Base-by-base conservation (phyloP, 2,113 vertebrate species). In the Condylura cristata region DNA sequence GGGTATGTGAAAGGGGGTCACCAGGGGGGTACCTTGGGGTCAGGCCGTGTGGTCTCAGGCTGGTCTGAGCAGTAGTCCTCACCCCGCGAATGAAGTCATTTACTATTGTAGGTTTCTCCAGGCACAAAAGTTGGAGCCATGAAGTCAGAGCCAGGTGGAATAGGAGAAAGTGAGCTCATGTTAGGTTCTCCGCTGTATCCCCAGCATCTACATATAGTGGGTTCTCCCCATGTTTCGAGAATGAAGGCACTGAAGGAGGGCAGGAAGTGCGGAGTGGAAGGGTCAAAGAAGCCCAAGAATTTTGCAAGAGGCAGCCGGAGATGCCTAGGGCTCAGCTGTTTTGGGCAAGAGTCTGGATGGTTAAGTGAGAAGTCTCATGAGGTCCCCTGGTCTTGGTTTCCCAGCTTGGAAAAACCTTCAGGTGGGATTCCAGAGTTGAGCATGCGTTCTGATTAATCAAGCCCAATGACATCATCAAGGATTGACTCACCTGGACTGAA, bases 371-470 rank as follows among this genome's bases (percentile, higher is more conserved):
- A 48, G 28, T 85, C 81, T 81, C 56, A 26, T 6, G 60, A 80
- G 41, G 12, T 48, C 30, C 60, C 46, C 70, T 93, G 81, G 72
- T 75, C 65, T 44, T 51, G 28, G 17, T 74, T 48, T 87, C 85
- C 81, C 60, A 83, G 20, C 87, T 82, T 95, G 92, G 90, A 90
- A 97, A 94, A 71, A 51, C 41, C 26, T 66, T n/a, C 34, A 26
- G 37, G 56, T 72, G 30, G 60, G 90, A 86, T 60, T 70, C 44
- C 85, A 80, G 71, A 95, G 44, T 30, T 32, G n/a, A 82, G 75
- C 30, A 85, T 44, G 82, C 79, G 63, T 18, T 86, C 41, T 90
- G 8, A 76, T 65, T 46, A 66, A 81, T 46, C 58, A 65, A 65
- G 65, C 68, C 68, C 74, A 72, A 26, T 53, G 88, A 90, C 44